phyloP scores from a whole-genome alignment of 2,797 vertebrate species.

The Natrix natrix region DNA sequence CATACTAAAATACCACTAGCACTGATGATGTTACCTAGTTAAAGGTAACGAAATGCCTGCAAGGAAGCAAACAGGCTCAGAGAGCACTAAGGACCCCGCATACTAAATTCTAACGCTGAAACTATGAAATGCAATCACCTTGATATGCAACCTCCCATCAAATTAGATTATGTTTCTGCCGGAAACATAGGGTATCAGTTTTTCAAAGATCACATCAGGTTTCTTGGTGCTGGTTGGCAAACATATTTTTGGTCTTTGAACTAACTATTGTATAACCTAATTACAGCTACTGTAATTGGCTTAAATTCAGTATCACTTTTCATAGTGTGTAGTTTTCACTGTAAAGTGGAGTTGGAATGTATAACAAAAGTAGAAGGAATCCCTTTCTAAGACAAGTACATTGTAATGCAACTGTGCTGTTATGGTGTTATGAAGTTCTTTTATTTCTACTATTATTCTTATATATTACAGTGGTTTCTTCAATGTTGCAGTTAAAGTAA shows the following conservation, averaged over 20 bases:
- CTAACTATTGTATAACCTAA: conserved; percentile 66
- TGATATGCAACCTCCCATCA: background rate
- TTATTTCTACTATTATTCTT: background rate
- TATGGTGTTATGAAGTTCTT: fast-evolving
- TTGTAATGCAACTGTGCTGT: background rate
- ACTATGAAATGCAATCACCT: background rate
- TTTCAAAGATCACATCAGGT: conserved; percentile 59
- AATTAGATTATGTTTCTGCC: background rate
- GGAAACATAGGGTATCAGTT: conserved; percentile 18
- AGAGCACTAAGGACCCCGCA: background rate
- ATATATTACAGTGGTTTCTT: background rate
- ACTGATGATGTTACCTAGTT: background rate
- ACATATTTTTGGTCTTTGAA: conserved; percentile 64
- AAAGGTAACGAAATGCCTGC: background rate
- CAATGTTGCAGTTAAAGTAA: background rate
- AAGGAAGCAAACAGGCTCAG: background rate
- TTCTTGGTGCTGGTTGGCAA: conserved; percentile 66
- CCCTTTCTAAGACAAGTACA: conserved; percentile 28
- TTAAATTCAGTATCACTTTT: conserved; percentile 22
- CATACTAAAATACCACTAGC: background rate
- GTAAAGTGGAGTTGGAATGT: conserved; percentile 35
- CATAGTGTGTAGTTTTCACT: conserved; percentile 35
- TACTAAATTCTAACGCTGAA: background rate
- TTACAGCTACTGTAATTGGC: conserved; percentile 62
- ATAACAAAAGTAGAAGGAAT: conserved; percentile 30